Conservation (phyloP, 2,888 invertebrate species). For the Cheilosia urbana region DNA sequence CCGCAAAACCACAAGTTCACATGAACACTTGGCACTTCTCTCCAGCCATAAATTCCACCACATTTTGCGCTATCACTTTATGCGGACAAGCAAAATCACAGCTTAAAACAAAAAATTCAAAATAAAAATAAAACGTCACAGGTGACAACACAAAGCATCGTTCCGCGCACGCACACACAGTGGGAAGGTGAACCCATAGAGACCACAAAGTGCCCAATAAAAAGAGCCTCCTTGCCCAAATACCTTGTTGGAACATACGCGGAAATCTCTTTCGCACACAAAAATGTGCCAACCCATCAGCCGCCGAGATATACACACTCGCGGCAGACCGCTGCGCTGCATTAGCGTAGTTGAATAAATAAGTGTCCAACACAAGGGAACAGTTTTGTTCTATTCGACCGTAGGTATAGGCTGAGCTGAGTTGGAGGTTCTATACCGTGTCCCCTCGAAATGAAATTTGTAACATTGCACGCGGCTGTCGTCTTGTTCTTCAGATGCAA, state of each 20-base stretch:
- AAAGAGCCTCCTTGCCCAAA: conserved; percentile 48
- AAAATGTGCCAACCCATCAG: conserved; percentile 36
- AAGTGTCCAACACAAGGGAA: conserved; percentile 30
- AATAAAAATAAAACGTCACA: conserved; percentile 9
- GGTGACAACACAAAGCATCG: conserved; percentile 46
- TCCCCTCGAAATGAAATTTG: conserved; percentile 66
- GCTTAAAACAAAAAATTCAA: conserved; percentile 9
- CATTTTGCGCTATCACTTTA: conserved; percentile 49
- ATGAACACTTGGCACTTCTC: conserved; percentile 23
- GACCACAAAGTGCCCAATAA: conserved; percentile 46
- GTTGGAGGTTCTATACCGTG: conserved; percentile 14
- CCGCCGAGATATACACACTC: conserved; percentile 17
- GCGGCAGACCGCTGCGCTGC: conserved; percentile 53
- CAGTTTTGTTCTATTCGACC: conserved; percentile 35
- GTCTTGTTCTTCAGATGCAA: conserved; percentile 44
- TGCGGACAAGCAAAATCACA: conserved; percentile 40
- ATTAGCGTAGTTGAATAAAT: conserved; percentile 56
- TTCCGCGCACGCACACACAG: conserved; percentile 27
- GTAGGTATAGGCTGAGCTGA: conserved; percentile 13
- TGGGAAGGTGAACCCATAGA: conserved; percentile 23
- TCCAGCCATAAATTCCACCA: conserved; percentile 22
- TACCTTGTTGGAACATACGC: conserved; percentile 45
- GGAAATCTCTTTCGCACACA: conserved; percentile 62
- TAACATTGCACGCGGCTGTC: conserved; percentile 62
- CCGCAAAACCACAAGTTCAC: conserved; percentile 35